Evolutionary conservation across 2,113 vertebrate genomes (phyloP).

Genomic region (Thymallus thymallus): DNA sequence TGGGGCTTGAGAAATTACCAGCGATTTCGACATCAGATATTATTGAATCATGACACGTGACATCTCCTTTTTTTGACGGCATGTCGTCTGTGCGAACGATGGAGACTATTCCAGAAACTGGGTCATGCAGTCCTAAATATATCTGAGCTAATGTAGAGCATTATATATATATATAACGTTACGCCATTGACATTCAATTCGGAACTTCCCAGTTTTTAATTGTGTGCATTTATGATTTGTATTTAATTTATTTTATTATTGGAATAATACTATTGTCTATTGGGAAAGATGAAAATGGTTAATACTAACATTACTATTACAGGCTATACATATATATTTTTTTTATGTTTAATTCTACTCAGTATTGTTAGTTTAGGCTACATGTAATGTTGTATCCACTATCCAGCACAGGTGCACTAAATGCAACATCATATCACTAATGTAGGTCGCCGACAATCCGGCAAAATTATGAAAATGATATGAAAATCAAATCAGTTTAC

Average conservation of each 20-base stretch:
- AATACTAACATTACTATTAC: too few relatives aligned
- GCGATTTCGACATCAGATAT: background rate
- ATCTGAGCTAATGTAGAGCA: background rate
- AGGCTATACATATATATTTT: background rate
- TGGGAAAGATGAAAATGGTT: background rate
- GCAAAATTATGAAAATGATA: background rate
- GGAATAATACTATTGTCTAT: too few relatives aligned
- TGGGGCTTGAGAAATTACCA: background rate
- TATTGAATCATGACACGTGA: background rate
- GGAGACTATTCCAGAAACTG: background rate
- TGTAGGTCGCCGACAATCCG: too few relatives aligned
- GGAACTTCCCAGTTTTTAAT: background rate
- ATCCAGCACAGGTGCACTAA: background rate
- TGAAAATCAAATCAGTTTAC: background rate
- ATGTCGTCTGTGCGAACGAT: background rate
- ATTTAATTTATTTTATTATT: too few relatives aligned
- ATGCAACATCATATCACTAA: background rate
- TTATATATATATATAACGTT: background rate
- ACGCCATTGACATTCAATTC: background rate
- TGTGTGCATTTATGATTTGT: too few relatives aligned
- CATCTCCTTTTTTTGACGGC: background rate
- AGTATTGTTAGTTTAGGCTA: background rate
- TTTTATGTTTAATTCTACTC: too few relatives aligned
- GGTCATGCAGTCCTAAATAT: slow-evolving; percentile 8
- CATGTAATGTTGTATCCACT: too few relatives aligned